These are phyloP conservation scores for Mya arenaria DNA, from an alignment of 1,140 invertebrate genomes.

Conservation along the genomic window DNA sequence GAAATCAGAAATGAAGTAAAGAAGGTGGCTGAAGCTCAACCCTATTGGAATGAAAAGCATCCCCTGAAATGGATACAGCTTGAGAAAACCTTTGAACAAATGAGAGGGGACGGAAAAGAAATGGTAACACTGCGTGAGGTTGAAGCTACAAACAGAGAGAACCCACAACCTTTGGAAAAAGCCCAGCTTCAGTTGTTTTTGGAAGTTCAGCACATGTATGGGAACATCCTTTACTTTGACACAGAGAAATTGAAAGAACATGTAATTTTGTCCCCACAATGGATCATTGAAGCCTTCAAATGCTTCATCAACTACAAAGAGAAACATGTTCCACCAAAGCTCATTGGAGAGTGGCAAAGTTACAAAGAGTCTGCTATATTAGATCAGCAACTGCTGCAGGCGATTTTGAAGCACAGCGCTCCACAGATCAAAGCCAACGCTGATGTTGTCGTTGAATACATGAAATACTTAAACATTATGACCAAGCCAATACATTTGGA, in stretches of 20 bases:
- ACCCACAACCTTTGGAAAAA: not conserved
- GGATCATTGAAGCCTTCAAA: constrained; percentile 42
- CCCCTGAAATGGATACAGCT: constrained; percentile 35
- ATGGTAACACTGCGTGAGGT: constrained; percentile 10
- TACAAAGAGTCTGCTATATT: constrained; percentile 24
- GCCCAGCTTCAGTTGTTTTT: constrained; percentile 7
- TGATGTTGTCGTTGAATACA: constrained; percentile 17
- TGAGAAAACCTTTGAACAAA: not conserved
- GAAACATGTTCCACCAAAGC: constrained; percentile 5
- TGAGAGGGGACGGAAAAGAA: constrained; percentile 20
- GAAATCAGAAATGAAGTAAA: constrained; percentile 3
- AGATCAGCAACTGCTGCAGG: constrained; percentile 1
- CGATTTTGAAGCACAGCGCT: constrained; percentile 20
- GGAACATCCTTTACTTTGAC: constrained; percentile 28
- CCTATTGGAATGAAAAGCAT: not conserved
- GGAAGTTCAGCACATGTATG: constrained; percentile 11
- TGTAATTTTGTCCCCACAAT: constrained; percentile 27
- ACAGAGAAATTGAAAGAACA: not conserved
- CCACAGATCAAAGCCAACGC: constrained; percentile 6
- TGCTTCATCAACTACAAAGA: constrained; percentile 14
- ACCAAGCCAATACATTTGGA: not conserved
- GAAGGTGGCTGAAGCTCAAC: not conserved
- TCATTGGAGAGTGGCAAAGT: not conserved
- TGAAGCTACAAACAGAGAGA: not conserved
- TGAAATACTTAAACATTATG: constrained; percentile 33